A percentile compares a stretch with the other conserved stretches of the same genome.
phyloP scores from a whole-genome alignment of 2,888 invertebrate species.

The Koerneria pararmatus region DNA sequence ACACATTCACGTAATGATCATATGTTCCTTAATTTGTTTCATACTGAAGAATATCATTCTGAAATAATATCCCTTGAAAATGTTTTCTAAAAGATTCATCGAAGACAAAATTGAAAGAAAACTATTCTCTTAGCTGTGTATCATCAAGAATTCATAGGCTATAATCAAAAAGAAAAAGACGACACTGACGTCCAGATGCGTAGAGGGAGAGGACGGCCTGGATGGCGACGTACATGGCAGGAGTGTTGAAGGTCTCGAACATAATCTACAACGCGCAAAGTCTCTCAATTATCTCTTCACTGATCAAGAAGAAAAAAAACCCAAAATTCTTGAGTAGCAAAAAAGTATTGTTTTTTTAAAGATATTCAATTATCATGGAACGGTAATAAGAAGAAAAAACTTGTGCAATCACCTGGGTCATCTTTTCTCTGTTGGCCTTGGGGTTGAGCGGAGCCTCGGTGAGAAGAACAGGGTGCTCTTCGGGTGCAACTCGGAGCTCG shows the following conservation, averaged over 20 bases:
- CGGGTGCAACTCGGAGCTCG: slow-evolving; percentile 89
- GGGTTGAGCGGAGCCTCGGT: slow-evolving; percentile 90
- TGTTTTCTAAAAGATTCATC: too few relatives aligned
- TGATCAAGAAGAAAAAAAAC: not conserved
- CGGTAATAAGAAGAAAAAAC: not conserved
- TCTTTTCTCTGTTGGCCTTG: slow-evolving; percentile 90
- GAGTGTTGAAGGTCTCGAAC: slow-evolving; percentile 75
- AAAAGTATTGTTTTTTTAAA: not conserved
- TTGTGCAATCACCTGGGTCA: slow-evolving; percentile 71
- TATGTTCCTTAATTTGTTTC: too few relatives aligned
- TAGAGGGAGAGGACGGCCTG: slow-evolving; percentile 87
- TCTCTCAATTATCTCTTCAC: not conserved
- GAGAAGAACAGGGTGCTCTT: slow-evolving; percentile 85
- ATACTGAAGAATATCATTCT: too few relatives aligned
- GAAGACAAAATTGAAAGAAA: slow-evolving; percentile 7
- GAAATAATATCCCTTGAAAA: too few relatives aligned
- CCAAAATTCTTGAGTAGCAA: not conserved
- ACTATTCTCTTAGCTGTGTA: slow-evolving; percentile 6
- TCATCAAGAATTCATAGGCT: not conserved
- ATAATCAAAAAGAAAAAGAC: slow-evolving; percentile 20
- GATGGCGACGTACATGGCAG: slow-evolving; percentile 79
- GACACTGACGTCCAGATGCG: slow-evolving; percentile 68
- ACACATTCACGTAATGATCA: too few relatives aligned
- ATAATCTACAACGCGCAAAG: slow-evolving; percentile 68
- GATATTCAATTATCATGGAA: not conserved